phyloP scores from a whole-genome alignment of 2,888 invertebrate genomes.

The Scaptomyza caliginosa region DNA sequence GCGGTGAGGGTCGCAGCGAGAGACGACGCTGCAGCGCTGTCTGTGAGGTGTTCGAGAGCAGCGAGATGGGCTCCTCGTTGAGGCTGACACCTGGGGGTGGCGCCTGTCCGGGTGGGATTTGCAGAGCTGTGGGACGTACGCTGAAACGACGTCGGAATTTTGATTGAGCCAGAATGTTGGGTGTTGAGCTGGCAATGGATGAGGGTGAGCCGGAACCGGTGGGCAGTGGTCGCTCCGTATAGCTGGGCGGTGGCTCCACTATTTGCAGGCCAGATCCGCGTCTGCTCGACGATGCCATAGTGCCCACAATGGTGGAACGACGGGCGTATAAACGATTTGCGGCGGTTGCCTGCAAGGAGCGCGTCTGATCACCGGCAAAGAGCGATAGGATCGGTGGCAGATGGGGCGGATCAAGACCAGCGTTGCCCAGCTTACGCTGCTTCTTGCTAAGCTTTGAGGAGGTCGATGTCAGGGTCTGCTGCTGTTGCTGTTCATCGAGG shows the following conservation, averaged over 20 bases:
- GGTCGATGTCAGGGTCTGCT: constrained; percentile 25
- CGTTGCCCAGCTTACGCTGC: constrained; percentile 86
- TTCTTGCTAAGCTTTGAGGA: constrained; percentile 50
- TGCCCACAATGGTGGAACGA: constrained; percentile 82
- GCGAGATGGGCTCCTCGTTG: constrained; percentile 33
- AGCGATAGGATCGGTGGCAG: constrained; percentile 85
- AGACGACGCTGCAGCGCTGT: constrained; percentile 81
- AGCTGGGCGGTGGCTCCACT: constrained; percentile 82
- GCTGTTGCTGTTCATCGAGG: constrained; percentile 75
- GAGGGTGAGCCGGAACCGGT: neutral
- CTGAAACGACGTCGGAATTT: constrained; percentile 83
- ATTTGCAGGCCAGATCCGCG: constrained; percentile 65
- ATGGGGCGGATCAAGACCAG: constrained; percentile 84
- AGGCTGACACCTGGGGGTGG: constrained; percentile 76
- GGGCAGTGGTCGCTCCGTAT: constrained; percentile 68
- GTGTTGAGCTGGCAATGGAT: neutral
- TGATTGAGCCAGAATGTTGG: constrained; percentile 29
- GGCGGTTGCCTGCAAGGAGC: constrained; percentile 64
- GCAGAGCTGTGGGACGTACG: constrained; percentile 82
- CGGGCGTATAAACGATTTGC: constrained; percentile 81
- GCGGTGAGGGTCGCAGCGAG: constrained; percentile 82
- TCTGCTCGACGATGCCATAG: constrained; percentile 59
- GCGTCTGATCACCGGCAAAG: constrained; percentile 83
- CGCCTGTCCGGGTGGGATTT: constrained; percentile 83
- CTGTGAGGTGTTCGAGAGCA: constrained; percentile 55